Conservation (phyloP, 1,140 invertebrate species). For the Doryteuthis pealeii region DNA sequence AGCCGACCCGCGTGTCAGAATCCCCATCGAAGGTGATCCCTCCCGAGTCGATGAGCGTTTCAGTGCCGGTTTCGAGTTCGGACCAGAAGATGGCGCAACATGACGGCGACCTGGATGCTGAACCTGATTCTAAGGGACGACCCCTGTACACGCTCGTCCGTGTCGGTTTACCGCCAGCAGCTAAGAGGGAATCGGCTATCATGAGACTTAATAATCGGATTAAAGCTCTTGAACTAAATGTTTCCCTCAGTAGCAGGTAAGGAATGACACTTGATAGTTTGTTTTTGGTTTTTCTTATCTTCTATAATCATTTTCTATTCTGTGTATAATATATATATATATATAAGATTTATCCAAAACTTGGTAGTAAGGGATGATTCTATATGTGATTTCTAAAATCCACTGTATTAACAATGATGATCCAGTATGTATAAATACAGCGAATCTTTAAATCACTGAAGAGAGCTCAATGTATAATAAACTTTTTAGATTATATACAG, state of each 20-base stretch:
- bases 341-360: no score
- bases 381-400: no score
- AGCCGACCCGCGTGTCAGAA: neutral
- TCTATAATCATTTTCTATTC: no score
- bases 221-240: slow-evolving; percentile 92
- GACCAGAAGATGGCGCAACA: neutral
- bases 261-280: neutral
- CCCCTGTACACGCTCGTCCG: slow-evolving; percentile 15
- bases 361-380: no score
- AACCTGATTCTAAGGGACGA: neutral
- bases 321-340: no score
- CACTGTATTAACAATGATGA: no score
- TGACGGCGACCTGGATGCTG: neutral
- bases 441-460: no score
- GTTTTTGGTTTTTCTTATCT: neutral
- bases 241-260: slow-evolving; percentile 83
- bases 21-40: neutral
- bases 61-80: neutral
- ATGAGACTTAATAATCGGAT: slow-evolving; percentile 92
- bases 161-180: slow-evolving; percentile 31
- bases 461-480: no score
- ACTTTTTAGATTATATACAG: no score
- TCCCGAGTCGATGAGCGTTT: neutral
- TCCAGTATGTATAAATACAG: no score
- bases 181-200: slow-evolving; percentile 94